Conservation (phyloP, 92 coral and sea anemone genomes). For the Micromussa lordhowensis region DNA sequence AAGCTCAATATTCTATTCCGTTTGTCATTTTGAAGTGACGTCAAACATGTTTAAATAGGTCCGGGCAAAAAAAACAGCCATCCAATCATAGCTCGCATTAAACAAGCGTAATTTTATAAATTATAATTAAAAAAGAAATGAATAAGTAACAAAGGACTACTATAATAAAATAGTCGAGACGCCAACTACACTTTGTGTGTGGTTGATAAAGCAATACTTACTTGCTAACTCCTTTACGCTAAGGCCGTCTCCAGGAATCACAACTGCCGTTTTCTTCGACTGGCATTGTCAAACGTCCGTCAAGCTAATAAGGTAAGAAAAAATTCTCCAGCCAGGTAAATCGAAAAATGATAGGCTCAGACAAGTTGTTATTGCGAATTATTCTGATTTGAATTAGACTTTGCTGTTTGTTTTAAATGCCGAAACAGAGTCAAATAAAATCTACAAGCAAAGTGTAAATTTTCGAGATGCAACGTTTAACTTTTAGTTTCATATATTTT, state of each 20-base stretch:
- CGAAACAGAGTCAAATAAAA: background rate
- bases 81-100: background rate
- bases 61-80: background rate
- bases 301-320: background rate
- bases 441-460: background rate
- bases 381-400: background rate
- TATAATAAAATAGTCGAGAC: background rate
- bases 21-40: background rate
- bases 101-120: background rate
- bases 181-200: background rate
- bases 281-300: background rate
- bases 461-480: background rate
- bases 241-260: background rate
- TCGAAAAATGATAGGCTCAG: background rate
- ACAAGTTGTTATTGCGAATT: background rate
- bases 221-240: background rate
- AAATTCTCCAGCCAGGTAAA: background rate
- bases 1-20: background rate
- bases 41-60: background rate
- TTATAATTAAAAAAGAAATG: background rate
- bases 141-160: background rate
- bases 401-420: background rate
- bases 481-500: background rate
- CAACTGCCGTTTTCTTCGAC: background rate
- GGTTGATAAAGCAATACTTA: background rate